Evolutionary conservation across 2,797 vertebrate genomes (phyloP), one percentile per base, ranked within the genome.

Genomic region (Coregonus sp.): DNA sequence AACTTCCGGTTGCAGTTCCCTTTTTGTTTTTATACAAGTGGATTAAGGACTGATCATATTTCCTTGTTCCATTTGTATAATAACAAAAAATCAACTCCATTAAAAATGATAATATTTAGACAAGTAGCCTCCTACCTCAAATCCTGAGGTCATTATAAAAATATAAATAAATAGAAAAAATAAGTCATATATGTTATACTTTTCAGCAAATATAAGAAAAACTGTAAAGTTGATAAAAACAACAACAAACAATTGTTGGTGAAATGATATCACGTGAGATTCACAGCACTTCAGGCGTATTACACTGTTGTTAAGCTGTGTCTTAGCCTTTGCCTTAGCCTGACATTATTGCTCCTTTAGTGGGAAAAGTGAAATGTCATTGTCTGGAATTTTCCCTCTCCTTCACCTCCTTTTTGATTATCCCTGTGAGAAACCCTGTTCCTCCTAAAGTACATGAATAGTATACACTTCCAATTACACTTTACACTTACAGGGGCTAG

Each of bases 341-440:
- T 69, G 71, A 80, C 78, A 80, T 35, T 78, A 78, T 65, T 78
- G 80, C 86, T 86, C 84, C 71, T 82, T 80, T 79, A 81, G 78
- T 29, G 74, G 82, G 81, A 82, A 83, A 81, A 79, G 84, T 80
- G 77, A 86, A 77, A 89, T 86, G 84, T 87, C 83, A 87, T 84
- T 74, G 79, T 84, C 77, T 70, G 63, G 72, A 52, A 81, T 83
- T 80, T 78, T 69, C 70, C 67, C 69, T 81, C 66, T 72, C 5
- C 61, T 33, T 16, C 31, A 61, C 61, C 77, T 77, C 85, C 78
- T 80, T 73, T 83, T 82, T 86, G 83, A 78, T 93, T 93, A 94
- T 93, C 90, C 90, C 87, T 94, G 92, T 94, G 94, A 94, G 93
- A 94, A 94, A 82, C 88, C 89, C 86, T 91, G 87, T 89, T 86